Conservation (phyloP, 2,888 invertebrate genomes). For the Perithous albicinctus region DNA sequence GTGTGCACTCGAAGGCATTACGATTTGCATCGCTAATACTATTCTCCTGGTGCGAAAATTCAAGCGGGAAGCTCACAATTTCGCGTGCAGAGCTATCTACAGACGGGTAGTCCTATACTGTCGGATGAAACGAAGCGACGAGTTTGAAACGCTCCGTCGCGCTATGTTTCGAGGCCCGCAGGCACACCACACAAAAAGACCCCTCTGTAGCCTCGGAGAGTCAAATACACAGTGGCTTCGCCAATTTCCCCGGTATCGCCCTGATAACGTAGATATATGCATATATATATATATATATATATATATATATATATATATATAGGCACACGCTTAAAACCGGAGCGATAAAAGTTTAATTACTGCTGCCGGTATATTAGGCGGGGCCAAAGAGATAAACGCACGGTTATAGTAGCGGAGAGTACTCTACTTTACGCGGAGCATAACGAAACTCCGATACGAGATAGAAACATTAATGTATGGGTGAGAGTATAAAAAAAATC, state of each 20-base stretch:
- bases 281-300: background rate
- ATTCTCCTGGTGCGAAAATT: slow-evolving; percentile 63
- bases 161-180: slow-evolving; percentile 5
- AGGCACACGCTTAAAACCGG: slow-evolving; percentile 17
- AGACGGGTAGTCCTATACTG: background rate
- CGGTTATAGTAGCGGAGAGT: slow-evolving; percentile 32
- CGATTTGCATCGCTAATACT: slow-evolving; percentile 74
- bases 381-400: slow-evolving; percentile 55
- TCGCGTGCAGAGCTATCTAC: background rate
- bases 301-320: background rate
- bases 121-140: slow-evolving; percentile 19
- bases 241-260: slow-evolving; percentile 49
- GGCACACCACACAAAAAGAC: background rate
- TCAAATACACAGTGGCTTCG: slow-evolving; percentile 26
- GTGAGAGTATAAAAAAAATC: slow-evolving; percentile 10
- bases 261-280: background rate
- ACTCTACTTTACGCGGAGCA: background rate
- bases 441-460: slow-evolving; percentile 32
- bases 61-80: slow-evolving; percentile 45
- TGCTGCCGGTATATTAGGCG: slow-evolving; percentile 52
- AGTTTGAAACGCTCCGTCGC: slow-evolving; percentile 20
- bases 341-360: slow-evolving; percentile 64
- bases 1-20: slow-evolving; percentile 51
- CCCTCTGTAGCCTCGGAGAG: slow-evolving; percentile 6
- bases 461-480: background rate